Evolutionary conservation across 1,140 invertebrate genomes (phyloP), one percentile per base, ranked within the genome.

Genomic region (Drosophila mayri): DNA sequence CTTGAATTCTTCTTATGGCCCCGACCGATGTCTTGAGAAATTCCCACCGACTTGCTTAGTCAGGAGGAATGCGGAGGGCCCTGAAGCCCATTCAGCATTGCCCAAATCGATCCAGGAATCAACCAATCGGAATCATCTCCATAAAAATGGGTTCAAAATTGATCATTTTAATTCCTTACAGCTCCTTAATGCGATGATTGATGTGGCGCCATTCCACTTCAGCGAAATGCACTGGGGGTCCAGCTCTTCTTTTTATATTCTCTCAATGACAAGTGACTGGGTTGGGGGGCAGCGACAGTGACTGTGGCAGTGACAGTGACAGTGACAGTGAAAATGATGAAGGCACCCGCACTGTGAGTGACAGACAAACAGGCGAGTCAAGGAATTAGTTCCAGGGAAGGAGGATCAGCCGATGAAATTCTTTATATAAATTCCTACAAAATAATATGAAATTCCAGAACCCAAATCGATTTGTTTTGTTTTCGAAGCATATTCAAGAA

Each of bases 161-260:
- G 67, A 73, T 77, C 68, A 43, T 58, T 47, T 63, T 74, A 73
- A 71, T 84, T 63, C 43, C 67, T 67, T 65, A 55, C 70, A 61
- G 47, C 52, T 58, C 44, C 61, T 76, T 87, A 87, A 87, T 79
- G 40, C 80, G 73, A 84, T 88, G 85, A 88, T 88, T 79, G 85
- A 88, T 88, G 85, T 81, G 85, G 85, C 85, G 85, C 85, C 85
- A 68, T 79, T 73, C 49, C 58, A 58, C 72, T 41, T 63, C 58
- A 60, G 43, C 32, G 16, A 65, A 73, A 61, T 73, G 67, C 58
- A 67, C 16, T 25, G 28, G 57, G 55, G 41, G 20, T 8, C 32
- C 38, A 28, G 66, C 10, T 47, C 37, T 40, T 43, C 28, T 1
- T 30, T 37, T 18, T 60, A 3, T 44, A 25, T 67, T 55, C 22